These are phyloP conservation scores for Vireo griseus DNA, from an alignment of 2,797 vertebrate species.

Conservation along the genomic window DNA sequence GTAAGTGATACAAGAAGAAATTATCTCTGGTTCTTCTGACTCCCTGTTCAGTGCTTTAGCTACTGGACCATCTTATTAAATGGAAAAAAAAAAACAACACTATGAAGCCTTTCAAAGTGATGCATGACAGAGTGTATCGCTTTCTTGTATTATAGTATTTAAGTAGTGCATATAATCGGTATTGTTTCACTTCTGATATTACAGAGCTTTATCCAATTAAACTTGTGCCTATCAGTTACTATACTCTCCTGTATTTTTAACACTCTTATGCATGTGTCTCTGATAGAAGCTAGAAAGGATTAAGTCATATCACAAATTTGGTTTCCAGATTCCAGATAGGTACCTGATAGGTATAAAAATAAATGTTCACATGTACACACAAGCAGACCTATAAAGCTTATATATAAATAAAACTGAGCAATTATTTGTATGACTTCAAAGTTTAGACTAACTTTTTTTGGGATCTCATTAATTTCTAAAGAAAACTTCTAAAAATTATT, in stretches of 20 bases:
- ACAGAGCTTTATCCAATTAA: neutral
- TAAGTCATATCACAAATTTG: neutral
- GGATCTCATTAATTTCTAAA: neutral
- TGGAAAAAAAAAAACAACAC: neutral
- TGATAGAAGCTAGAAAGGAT: neutral
- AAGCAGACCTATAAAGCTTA: neutral
- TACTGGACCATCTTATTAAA: neutral
- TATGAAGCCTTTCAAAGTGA: neutral
- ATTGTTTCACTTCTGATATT: neutral
- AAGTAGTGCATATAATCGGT: neutral
- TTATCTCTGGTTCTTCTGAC: neutral
- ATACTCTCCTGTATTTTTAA: neutral
- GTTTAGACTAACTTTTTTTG: neutral
- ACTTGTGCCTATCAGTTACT: neutral
- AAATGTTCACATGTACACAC: neutral
- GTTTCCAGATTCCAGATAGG: neutral
- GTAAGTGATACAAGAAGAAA: neutral
- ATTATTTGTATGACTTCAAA: neutral
- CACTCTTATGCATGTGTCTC: neutral
- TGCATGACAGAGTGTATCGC: neutral
- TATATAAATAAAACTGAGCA: fast-evolving
- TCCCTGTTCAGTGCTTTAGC: neutral
- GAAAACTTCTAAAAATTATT: neutral
- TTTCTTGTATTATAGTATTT: neutral
- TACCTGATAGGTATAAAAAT: neutral